Conservation (phyloP, 2,797 vertebrate genomes). For the Anguilla obscura region DNA sequence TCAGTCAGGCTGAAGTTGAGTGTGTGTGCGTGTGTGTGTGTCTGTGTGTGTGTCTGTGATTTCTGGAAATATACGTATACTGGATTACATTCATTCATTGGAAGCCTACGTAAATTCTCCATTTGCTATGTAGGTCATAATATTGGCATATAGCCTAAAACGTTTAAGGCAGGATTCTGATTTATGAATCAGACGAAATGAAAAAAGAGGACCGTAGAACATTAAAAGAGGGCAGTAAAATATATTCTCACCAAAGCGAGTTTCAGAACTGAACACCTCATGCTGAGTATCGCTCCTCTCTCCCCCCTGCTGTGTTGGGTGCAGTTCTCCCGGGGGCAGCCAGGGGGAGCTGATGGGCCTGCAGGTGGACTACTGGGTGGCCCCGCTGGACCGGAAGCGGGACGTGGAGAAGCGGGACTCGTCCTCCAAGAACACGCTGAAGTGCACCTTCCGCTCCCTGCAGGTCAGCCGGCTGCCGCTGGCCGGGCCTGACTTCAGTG, state of each 20-base stretch:
- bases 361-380: slow-evolving; percentile 97
- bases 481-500: slow-evolving; percentile 73
- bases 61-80: neutral
- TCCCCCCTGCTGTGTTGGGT: slow-evolving; percentile 27
- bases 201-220: neutral
- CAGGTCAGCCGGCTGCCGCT: slow-evolving; percentile 96
- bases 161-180: neutral
- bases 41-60: neutral
- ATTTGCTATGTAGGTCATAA: neutral
- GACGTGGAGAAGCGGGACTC: slow-evolving; percentile 90
- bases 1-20: neutral
- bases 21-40: no score
- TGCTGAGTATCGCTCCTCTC: neutral
- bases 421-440: slow-evolving; percentile 91
- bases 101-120: neutral
- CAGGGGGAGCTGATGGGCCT: slow-evolving; percentile 91
- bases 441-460: slow-evolving; percentile 99
- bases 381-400: slow-evolving; percentile 84
- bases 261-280: slow-evolving; percentile 9
- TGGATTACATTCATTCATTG: neutral
- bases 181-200: neutral
- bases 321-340: slow-evolving; percentile 66
- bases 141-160: neutral
- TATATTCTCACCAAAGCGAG: neutral
- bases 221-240: neutral